Percentiles rank a stretch among this genome's conserved stretches.
These are phyloP conservation scores for Vanessa atalanta DNA, from an alignment of 1,140 invertebrate genomes.

Conservation along the genomic window DNA sequence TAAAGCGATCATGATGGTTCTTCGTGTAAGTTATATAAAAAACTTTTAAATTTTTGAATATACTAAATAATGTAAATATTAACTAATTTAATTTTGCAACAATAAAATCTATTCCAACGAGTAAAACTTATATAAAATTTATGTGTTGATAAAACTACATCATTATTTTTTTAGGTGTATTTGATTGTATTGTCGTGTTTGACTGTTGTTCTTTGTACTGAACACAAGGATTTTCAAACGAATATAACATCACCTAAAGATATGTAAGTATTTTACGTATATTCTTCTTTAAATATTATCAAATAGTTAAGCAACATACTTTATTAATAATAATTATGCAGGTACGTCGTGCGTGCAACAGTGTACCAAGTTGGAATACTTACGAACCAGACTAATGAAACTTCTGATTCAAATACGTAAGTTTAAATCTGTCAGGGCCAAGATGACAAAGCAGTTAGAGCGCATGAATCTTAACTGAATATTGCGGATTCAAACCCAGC, in stretches of 20 bases:
- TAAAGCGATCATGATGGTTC: not conserved
- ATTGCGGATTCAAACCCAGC: no score
- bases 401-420: conserved; percentile 44
- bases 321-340: conserved; percentile 12
- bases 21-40: not conserved
- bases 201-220: not conserved
- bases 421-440: conserved; percentile 15
- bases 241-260: conserved; percentile 38
- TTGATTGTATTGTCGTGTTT: not conserved
- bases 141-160: not conserved
- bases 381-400: conserved; percentile 57
- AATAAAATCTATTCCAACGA: no score
- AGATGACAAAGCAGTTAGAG: not conserved
- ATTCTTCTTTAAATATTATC: no score
- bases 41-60: no score
- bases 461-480: no score
- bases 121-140: no score
- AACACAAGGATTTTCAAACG: not conserved
- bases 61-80: no score
- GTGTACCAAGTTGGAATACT: conserved; percentile 67
- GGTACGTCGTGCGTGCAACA: conserved; percentile 65
- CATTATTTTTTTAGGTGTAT: not conserved
- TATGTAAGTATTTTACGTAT: conserved; percentile 31
- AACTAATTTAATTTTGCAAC: no score
- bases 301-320: no score